These are phyloP conservation scores for Apoderus coryli DNA, from an alignment of 2,888 invertebrate species.

Conservation along the genomic window DNA sequence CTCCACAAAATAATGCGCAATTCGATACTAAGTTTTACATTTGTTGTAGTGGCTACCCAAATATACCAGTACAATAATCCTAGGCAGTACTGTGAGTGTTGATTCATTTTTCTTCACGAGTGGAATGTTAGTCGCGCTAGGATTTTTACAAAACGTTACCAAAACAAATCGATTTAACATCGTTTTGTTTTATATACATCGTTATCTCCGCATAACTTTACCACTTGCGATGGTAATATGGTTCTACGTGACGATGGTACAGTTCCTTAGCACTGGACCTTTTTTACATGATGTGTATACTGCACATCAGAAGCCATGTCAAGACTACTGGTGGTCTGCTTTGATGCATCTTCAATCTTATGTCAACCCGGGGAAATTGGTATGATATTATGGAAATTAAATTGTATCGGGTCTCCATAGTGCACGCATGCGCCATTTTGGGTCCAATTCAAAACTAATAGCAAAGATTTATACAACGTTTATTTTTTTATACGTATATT, in stretches of 20 bases:
- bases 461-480: no score
- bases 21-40: slow-evolving; percentile 19
- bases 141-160: slow-evolving; percentile 26
- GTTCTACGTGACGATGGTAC: slow-evolving; percentile 31
- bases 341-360: slow-evolving; percentile 31
- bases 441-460: no score
- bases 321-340: slow-evolving; percentile 29
- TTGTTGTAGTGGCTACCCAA: slow-evolving; percentile 29
- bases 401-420: no score
- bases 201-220: slow-evolving; percentile 36
- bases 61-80: slow-evolving; percentile 18
- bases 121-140: slow-evolving; percentile 39
- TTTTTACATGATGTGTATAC: slow-evolving; percentile 25
- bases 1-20: no score
- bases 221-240: slow-evolving; percentile 33
- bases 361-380: slow-evolving; percentile 19
- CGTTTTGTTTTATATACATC: slow-evolving; percentile 29
- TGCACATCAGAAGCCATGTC: slow-evolving; percentile 22
- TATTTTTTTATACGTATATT: slow-evolving; percentile 10
- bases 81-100: slow-evolving; percentile 39
- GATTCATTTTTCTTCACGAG: slow-evolving; percentile 49
- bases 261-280: slow-evolving; percentile 34
- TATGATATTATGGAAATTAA: no score
- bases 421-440: no score
- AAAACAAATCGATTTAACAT: slow-evolving; percentile 27